A percentile compares a stretch with the other conserved stretches of the same genome.
These are phyloP conservation scores for Epinephelus fuscoguttatus DNA, from an alignment of 2,113 vertebrate genomes.

Conservation along the genomic window DNA sequence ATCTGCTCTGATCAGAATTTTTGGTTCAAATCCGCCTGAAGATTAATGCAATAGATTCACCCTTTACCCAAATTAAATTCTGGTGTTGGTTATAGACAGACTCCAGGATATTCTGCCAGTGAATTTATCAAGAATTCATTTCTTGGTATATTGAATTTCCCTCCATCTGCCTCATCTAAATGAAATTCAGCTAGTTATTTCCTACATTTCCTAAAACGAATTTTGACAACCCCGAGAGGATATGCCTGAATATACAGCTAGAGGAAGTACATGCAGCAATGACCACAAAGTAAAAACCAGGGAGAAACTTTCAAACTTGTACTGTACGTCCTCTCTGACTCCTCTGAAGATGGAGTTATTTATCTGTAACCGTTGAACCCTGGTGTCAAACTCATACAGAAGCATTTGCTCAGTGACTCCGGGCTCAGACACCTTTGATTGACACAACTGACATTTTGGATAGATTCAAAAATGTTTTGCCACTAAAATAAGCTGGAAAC, in stretches of 20 bases:
- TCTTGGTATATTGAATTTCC: conserved; percentile 8
- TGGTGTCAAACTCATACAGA: neutral
- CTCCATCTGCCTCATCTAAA: conserved; percentile 1
- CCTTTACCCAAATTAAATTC: conserved; percentile 1
- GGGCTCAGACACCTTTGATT: neutral
- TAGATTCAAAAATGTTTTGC: neutral
- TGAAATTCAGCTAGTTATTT: conserved; percentile 9
- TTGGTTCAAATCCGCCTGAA: neutral
- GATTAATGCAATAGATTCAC: conserved; percentile 21
- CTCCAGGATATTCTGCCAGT: conserved; percentile 3
- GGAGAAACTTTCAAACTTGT: no score
- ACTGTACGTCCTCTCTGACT: neutral
- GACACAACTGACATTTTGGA: neutral
- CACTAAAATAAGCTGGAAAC: neutral
- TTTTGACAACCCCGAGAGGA: neutral
- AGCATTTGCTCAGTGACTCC: neutral
- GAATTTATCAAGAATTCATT: neutral
- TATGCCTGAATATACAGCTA: neutral
- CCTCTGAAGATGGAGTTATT: neutral
- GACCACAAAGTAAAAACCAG: neutral
- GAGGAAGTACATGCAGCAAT: neutral
- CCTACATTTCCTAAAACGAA: conserved; percentile 16
- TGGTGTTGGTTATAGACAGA: conserved; percentile 7
- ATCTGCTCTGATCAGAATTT: conserved; percentile 32
- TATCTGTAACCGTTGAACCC: neutral